These are phyloP conservation scores for Stegastes partitus DNA, from an alignment of 2,113 vertebrate genomes.

Conservation along the genomic window DNA sequence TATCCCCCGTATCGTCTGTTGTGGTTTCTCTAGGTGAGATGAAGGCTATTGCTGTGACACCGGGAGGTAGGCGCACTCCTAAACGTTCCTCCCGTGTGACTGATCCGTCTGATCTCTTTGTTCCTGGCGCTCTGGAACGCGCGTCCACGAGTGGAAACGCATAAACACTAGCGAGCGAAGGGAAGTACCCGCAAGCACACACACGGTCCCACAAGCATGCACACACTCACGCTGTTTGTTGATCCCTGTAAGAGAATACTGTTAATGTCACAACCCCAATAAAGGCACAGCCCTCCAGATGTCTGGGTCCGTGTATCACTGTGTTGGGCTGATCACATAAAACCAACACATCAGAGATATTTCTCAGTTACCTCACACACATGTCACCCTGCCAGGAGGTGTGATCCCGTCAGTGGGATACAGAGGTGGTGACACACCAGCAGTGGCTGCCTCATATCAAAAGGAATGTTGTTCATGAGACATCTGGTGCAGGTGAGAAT, in stretches of 20 bases:
- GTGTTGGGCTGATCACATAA: conserved; percentile 40
- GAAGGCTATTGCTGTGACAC: conserved; percentile 80
- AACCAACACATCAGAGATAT: conserved; percentile 58
- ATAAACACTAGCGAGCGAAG: conserved; percentile 42
- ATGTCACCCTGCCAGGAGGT: conserved; percentile 48
- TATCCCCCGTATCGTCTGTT: conserved; percentile 73
- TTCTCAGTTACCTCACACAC: conserved; percentile 29
- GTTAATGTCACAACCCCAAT: conserved; percentile 76
- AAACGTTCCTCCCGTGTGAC: conserved; percentile 58
- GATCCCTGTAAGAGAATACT: conserved; percentile 77
- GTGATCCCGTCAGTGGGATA: conserved; percentile 48
- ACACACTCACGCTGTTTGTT: conserved; percentile 51
- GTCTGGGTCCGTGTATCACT: conserved; percentile 63
- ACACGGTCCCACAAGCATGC: conserved; percentile 9
- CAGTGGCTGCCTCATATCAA: conserved; percentile 51
- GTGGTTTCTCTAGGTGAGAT: conserved; percentile 83
- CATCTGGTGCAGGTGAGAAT: conserved; percentile 45
- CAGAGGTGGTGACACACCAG: conserved; percentile 42
- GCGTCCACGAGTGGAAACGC: conserved; percentile 22
- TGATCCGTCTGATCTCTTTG: conserved; percentile 74
- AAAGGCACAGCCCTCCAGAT: conserved; percentile 73
- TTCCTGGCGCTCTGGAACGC: conserved; percentile 50
- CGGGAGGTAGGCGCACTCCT: conserved; percentile 68
- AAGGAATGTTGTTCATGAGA: conserved; percentile 64
- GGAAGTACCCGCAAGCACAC: conserved; percentile 36